Base-by-base conservation (phyloP, 2,888 invertebrate species). In the Notodonta ziczac region DNA sequence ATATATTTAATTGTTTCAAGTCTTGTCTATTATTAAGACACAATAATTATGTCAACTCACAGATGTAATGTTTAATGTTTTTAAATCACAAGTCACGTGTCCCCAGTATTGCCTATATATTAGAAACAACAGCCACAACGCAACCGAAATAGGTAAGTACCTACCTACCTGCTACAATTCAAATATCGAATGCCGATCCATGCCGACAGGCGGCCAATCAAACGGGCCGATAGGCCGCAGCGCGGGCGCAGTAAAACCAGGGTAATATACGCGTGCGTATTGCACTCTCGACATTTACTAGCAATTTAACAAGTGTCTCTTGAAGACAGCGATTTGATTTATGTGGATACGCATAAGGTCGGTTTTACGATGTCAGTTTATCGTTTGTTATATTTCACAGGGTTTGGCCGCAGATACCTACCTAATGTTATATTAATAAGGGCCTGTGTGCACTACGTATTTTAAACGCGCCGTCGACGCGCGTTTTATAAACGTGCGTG, bases 261-360 rank as follows among this genome's bases (percentile, higher is more conserved):
- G 78, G 78, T 88, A 86, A 91, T 87, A 90, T 91, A 91, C 86
- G 89, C 86, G 80, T 81, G 81, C 81, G 80, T 83, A 84, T 81
- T 83, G 85, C 83, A 81, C 83, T 82, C 78, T 83, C 80, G 91
- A 90, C 90, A 87, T 92, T 92, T 92, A 92, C 90, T 88, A 86
- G 85, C 84, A 88, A 88, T 89, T 86, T 88, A 90, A 90, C 89
- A 90, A 90, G 90, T 89, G 89, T 89, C 89, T 84, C 13, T 44
- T 6, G 14, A 16, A 55, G 82, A 84, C 80, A 85, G 81, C 83
- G 74, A 76, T 86, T 88, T 92, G 90, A 92, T 91, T 91, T 92
- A 92, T 84, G 79, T 73, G 7, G 46, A n/a, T 13, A 76, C 80
- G 85, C 89, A 87, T 88, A 90, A 89, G 81, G 72, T 59, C 77